phyloP scores from a whole-genome alignment of 2,888 invertebrate species.

The Formica aserva region DNA sequence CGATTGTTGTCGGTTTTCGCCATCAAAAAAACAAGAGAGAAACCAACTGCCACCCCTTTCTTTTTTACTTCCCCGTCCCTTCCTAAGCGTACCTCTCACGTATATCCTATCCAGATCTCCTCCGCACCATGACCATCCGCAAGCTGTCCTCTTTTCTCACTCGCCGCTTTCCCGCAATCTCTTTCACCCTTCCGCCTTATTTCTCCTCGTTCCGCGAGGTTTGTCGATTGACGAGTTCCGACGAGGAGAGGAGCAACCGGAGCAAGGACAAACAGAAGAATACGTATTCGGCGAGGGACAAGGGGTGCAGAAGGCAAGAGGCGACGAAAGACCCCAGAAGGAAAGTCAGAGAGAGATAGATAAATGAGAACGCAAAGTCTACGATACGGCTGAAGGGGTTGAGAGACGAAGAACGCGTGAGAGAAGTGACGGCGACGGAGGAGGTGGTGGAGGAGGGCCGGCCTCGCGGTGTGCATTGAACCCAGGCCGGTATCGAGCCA shows the following conservation, averaged over 20 bases:
- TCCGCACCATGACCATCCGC: conserved; percentile 71
- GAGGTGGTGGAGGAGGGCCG: conserved; percentile 52
- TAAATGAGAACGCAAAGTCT: conserved; percentile 37
- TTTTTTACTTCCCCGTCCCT: not conserved
- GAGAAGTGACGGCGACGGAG: conserved; percentile 29
- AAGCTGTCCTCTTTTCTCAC: conserved; percentile 69
- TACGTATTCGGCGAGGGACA: not conserved
- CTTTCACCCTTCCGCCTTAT: not conserved
- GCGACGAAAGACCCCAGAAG: not conserved
- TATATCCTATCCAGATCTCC: conserved; percentile 26
- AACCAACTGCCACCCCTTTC: no score
- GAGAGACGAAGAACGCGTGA: conserved; percentile 40
- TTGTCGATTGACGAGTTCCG: conserved; percentile 42
- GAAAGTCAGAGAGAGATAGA: conserved; percentile 28
- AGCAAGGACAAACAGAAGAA: conserved; percentile 52
- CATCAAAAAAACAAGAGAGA: conserved; percentile 43
- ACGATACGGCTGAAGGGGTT: conserved; percentile 37
- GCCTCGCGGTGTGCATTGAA: conserved; percentile 82
- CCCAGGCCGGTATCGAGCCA: conserved; percentile 83
- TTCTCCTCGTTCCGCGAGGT: conserved; percentile 26
- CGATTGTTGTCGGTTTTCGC: conserved; percentile 24
- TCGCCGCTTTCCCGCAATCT: not conserved
- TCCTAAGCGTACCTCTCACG: not conserved
- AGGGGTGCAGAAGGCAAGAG: not conserved
- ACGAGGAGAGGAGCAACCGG: conserved; percentile 29